Evolutionary conservation across 1,140 invertebrate species (phyloP), one percentile per base, ranked within the genome.

Genomic region (Hirudo medicinalis): DNA sequence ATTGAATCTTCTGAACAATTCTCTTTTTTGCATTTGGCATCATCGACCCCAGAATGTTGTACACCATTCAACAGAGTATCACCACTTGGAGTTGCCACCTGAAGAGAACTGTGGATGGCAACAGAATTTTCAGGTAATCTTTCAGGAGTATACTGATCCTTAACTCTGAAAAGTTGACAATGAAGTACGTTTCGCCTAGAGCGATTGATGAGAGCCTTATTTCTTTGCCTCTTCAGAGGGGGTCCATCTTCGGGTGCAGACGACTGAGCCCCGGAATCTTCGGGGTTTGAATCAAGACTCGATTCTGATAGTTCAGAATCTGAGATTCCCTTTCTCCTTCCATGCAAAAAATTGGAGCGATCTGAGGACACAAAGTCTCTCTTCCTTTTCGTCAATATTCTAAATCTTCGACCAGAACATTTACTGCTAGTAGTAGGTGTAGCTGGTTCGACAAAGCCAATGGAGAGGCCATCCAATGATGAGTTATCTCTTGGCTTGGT

Each of bases 161-260:
- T 63, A 22, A n/a, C 19, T 63, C 19, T 63, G 1, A 49, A 49
- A 49, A 13, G 9, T 17, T 13, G 43, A 49, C 43, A 25, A 9
- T 32, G 67, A n/a, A 22, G 29, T 40, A 22, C 22, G 69, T 49
- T 70, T 54, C 43, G 40, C 49, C 49, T 22, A 15, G 40, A 53
- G 20, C 27, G 40, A 22, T 70, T 70, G 6, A 53, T 53, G 2
- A 49, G 25, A n/a, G 49, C 43, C 27, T 69, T 70, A 25, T 53
- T 55, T 22, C 69, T 53, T 20, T 54, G 69, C 54, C 27, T 53
- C 54, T 70, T 70, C 25, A 53, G 32, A 20, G 69, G 69, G 3
- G 69, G 69, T 27, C 32, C 69, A 22, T 70, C 69, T 32, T 22
- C 27, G n/a, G 69, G 55, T 11, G 49, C 49, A 54, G 69, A 54